Evolutionary conservation across 2,888 invertebrate genomes (phyloP), one percentile per base, ranked within the genome.

Genomic region (Cerceris rybyensis): DNA sequence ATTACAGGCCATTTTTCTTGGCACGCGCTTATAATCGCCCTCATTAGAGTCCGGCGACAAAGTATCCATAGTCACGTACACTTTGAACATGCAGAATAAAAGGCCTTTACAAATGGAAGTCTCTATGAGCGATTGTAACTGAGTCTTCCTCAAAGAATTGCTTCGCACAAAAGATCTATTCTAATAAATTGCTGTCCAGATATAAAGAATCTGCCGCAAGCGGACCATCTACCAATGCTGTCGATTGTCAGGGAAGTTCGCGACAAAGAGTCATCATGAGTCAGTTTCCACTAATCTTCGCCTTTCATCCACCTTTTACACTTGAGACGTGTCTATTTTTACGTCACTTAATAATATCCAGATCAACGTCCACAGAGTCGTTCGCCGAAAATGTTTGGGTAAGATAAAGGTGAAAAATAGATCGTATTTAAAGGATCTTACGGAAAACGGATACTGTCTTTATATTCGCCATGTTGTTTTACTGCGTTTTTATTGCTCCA

Each of bases 51-150:
- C 16, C 41, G 41, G 42, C 59, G 61, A 74, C 73, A 55, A 70
- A 78, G 71, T 67, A 57, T 64, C 70, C 55, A 54, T 17, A 69
- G 73, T 76, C 78, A 78, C 70, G 67, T 70, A 76, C 28, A 28
- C 46, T 41, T 49, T 57, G 49, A 6, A 17, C 49, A 16, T 11
- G 13, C 16, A 17, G 28, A 59, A 58, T 68, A 77, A 83, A 77
- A 81, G 70, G 60, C 73, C 65, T 11, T 58, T 57, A 75, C 76
- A 75, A 83, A 83, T 75, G 77, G 77, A 52, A 78, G 67, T 57
- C 70, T 49, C 54, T 67, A 42, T 39, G 39, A 63, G 46, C 54
- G 54, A 67, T 76, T 60, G 41, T 39, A 39, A 8, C 7, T 6
- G 17, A 43, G 16, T 55, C 55, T 41, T 59, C 17, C 6, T n/a